Percentiles rank a stretch among this genome's conserved stretches.
These are phyloP conservation scores for Agonopterix arenella DNA, from an alignment of 2,888 invertebrate species.

Conservation along the genomic window DNA sequence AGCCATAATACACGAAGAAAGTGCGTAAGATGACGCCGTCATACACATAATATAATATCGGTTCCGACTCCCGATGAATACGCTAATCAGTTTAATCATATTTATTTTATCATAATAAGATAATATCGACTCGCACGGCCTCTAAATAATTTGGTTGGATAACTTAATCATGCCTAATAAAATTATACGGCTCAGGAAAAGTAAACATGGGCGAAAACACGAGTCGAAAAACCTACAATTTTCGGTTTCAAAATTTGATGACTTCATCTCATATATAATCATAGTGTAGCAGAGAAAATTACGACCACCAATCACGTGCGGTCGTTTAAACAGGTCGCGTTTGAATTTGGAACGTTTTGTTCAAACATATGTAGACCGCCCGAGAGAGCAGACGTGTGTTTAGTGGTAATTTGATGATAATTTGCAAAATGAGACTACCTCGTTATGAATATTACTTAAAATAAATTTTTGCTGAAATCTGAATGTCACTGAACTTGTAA, in stretches of 20 bases:
- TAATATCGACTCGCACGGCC: neutral
- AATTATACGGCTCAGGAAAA: constrained; percentile 48
- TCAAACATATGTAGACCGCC: constrained; percentile 39
- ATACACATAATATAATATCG: constrained; percentile 7
- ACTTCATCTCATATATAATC: constrained; percentile 62
- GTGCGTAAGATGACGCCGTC: constrained; percentile 9
- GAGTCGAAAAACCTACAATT: constrained; percentile 48
- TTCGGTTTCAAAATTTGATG: constrained; percentile 57
- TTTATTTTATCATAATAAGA: constrained; percentile 9
- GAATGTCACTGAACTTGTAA: constrained; percentile 45
- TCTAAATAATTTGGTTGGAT: constrained; percentile 17
- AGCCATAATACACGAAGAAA: neutral
- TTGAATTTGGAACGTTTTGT: constrained; percentile 47
- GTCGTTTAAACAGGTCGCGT: constrained; percentile 31
- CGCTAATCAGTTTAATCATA: constrained; percentile 18
- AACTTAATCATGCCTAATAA: constrained; percentile 50
- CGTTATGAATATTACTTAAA: constrained; percentile 20
- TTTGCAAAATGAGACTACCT: constrained; percentile 37
- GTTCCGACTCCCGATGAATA: constrained; percentile 2
- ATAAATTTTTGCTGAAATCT: constrained; percentile 29
- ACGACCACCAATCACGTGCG: constrained; percentile 50
- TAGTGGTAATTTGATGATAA: constrained; percentile 47
- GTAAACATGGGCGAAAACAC: constrained; percentile 55
- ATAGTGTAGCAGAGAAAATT: constrained; percentile 42
- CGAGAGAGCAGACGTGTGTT: constrained; percentile 46